Conservation (phyloP, 2,797 vertebrate species). For the Falco naumanni region DNA sequence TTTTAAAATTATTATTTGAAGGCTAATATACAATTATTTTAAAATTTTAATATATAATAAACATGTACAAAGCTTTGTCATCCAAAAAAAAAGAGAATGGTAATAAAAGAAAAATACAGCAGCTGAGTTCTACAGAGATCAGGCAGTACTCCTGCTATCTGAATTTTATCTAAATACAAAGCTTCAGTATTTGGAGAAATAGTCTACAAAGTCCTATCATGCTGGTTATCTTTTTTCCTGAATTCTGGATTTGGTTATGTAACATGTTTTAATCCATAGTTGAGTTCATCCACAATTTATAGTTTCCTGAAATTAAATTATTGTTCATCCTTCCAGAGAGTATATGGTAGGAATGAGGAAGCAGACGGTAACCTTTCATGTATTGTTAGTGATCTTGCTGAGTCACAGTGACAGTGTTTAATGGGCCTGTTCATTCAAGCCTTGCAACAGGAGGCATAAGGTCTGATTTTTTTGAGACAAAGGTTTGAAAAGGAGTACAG, state of each 20-base stretch:
- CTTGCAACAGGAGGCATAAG: not conserved
- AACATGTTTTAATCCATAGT: not conserved
- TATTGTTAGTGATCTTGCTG: conserved; percentile 56
- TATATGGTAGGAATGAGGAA: conserved; percentile 20
- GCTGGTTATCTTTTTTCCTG: not conserved
- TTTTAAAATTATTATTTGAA: not conserved
- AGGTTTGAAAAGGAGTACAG: not conserved
- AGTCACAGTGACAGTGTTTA: conserved; percentile 68
- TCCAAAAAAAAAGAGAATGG: not conserved
- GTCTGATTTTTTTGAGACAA: not conserved
- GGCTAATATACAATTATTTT: not conserved
- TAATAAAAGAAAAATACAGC: not conserved
- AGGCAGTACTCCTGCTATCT: not conserved
- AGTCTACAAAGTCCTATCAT: not conserved
- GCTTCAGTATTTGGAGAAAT: not conserved
- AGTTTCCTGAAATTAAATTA: not conserved
- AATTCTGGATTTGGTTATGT: not conserved
- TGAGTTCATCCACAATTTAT: not conserved
- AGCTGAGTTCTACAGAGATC: not conserved
- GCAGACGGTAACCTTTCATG: not conserved
- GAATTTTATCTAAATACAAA: not conserved
- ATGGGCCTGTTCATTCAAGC: not conserved
- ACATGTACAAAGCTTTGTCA: not conserved
- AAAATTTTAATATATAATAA: not conserved
- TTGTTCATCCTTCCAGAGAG: not conserved